Base-by-base conservation (phyloP, 2,113 vertebrate species). In the Chloropsis cyanopogon region DNA sequence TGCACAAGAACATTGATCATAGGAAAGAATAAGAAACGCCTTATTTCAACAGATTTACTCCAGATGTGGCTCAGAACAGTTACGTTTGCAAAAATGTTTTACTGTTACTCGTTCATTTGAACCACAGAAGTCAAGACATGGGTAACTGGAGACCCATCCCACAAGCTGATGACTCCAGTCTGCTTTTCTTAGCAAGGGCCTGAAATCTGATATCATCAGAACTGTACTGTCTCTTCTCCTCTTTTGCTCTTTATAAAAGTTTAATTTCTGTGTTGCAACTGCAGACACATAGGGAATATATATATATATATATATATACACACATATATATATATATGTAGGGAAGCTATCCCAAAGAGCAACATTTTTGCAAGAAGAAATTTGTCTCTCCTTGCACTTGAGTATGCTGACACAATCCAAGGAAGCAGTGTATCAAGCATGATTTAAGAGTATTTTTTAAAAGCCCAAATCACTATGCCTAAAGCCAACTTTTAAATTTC, bases 1-100 rank as follows among this genome's bases (percentile, higher is more conserved):
- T 7, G 47, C 18, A 1, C 7, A 37, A 59, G 56, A 82, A 79
- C 1, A 31, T 0, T 20, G 3, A 70, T 24, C 33, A 46, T 0
- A 1, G n/a, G 29, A 39, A 57, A 54, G 29, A 56, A 33, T 47
- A 46, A 56, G 6, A 41, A 56, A 44, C 21, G 24, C 29, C 29
- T 77, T 57, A 39, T 72, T 54, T 80, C 63, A 63, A 37, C 14
- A 77, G 37, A 65, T 82, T 69, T 80, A 7, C 44, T 80, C 57
- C 50, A 80, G 29, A 50, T 46, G 41, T 49, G 35, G 9, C 56
- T 86, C 56, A 53, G 73, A 83, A 52, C 6, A 16, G 35, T 12
- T 66, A 31, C 37, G 61, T 46, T 25, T 14, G 21, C 28, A 78
- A n/a, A 44, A 86, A 23, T 4, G 11, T 61, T 57, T 88, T 49